phyloP scores from a whole-genome alignment of 2,797 vertebrate species.

The Clarias pachynema region DNA sequence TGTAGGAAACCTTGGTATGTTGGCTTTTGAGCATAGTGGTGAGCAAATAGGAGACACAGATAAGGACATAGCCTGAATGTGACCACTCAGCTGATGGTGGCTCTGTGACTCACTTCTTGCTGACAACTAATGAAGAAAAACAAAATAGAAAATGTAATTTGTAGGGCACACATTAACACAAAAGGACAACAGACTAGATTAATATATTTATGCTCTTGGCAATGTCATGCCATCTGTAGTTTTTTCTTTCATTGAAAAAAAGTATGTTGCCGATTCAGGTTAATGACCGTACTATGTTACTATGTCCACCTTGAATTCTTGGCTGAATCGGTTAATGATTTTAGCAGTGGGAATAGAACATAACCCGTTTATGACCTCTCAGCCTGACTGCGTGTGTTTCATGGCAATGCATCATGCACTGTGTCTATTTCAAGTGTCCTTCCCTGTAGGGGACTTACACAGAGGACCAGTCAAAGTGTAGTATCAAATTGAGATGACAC shows the following conservation, averaged over 20 bases:
- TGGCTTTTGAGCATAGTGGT: slow-evolving; percentile 19
- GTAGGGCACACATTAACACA: slow-evolving; percentile 34
- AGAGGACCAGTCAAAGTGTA: slow-evolving; percentile 27
- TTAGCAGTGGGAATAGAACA: slow-evolving; percentile 9
- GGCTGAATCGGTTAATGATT: slow-evolving; percentile 16
- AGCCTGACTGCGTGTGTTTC: neutral
- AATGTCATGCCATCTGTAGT: slow-evolving; percentile 33
- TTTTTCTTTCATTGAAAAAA: neutral
- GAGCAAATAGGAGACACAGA: slow-evolving; percentile 34
- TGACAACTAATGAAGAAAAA: slow-evolving; percentile 51
- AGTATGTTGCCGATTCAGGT: slow-evolving; percentile 20
- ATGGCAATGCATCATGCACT: slow-evolving; percentile 4
- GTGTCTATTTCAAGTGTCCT: slow-evolving; percentile 35
- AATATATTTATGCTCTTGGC: slow-evolving; percentile 40
- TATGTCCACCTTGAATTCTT: slow-evolving; percentile 2
- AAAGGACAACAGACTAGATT: slow-evolving; percentile 20
- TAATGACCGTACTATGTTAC: slow-evolving; percentile 23
- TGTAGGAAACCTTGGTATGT: slow-evolving; percentile 18
- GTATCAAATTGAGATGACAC: slow-evolving; percentile 42
- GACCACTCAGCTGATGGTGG: slow-evolving; percentile 53
- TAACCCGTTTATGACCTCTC: neutral
- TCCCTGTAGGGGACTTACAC: slow-evolving; percentile 32
- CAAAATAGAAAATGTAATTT: slow-evolving; percentile 28
- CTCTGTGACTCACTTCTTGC: slow-evolving; percentile 31
- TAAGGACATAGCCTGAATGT: slow-evolving; percentile 43